Evolutionary conservation across 2,113 vertebrate species (phyloP).

Genomic region (Vanacampus margaritifer): DNA sequence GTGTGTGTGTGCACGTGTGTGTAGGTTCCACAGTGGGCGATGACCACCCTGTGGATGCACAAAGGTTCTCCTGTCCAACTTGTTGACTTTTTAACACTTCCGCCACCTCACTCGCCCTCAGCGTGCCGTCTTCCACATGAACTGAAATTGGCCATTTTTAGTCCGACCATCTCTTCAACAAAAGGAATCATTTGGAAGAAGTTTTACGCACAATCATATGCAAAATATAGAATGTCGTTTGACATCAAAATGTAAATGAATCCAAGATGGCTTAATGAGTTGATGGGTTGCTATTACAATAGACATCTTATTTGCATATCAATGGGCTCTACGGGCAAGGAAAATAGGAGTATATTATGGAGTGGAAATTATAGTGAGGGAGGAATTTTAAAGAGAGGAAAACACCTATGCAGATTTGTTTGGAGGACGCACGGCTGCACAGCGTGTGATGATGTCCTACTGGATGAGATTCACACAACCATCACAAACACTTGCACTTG

Average conservation of each 20-base stretch:
- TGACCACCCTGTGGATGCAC: not conserved
- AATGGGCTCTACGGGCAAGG: not conserved
- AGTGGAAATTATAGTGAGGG: conserved; percentile 1
- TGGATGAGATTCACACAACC: conserved; percentile 52
- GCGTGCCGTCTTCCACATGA: conserved; percentile 11
- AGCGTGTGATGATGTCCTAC: conserved; percentile 38
- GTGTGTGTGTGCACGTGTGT: not conserved
- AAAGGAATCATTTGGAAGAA: not conserved
- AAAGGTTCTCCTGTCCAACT: conserved; percentile 2
- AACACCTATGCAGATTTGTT: conserved; percentile 22
- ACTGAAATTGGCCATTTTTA: conserved; percentile 14
- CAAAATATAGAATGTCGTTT: not conserved
- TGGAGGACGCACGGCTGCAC: conserved; percentile 44
- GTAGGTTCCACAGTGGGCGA: not conserved
- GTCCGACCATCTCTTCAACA: conserved; percentile 4
- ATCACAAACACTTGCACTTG: conserved; percentile 25
- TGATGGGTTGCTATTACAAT: conserved; percentile 7
- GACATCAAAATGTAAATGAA: conserved; percentile 10
- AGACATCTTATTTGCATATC: conserved; percentile 20
- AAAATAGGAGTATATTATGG: conserved; percentile 2
- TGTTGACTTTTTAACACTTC: conserved; percentile 2
- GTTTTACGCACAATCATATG: not conserved
- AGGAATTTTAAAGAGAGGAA: conserved; percentile 9
- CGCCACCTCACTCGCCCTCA: not conserved
- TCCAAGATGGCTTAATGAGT: not conserved